Base-by-base conservation (phyloP, 2,113 vertebrate genomes). In the Edolisoma coerulescens region DNA sequence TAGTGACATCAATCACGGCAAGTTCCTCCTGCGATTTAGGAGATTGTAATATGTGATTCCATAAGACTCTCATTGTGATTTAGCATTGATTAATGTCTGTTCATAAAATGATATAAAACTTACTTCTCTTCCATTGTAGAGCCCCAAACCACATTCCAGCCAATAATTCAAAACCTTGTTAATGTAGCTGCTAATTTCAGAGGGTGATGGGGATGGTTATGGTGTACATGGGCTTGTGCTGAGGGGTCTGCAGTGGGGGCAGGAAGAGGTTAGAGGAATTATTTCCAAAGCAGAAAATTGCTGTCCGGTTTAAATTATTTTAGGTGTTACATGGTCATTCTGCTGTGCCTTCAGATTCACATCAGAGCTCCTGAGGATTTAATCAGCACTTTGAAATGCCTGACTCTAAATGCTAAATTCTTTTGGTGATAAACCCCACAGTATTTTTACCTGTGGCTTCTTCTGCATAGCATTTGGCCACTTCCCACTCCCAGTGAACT, bases 71-170 rank as follows among this genome's bases (percentile, higher is more conserved):
- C 95, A 75, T 60, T 93, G 94, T 95, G 94, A 97, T 96, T 84
- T 94, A 93, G 41, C 95, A 52, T 95, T 97, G 96, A 95, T 97
- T 95, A 94, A 97, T 97, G 65, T 15, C 83, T 2, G 1, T 90
- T 90, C 96, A 94, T 95, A 95, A 95, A 95, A 96, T 91, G 94
- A 77, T 81, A 96, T 94, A 96, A 96, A 95, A 94, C 95, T 95
- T 88, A 86, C 79, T 84, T 79, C 87, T 97, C 52, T 93, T 83
- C 83, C 90, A 92, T 73, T 41, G 86, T 68, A 42, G 75, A 76
- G 90, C 60, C 73, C 79, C 93, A 95, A 95, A 91, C 79, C 4
- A 0, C 92, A 56, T 68, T 70, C 68, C 93, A 91, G 74, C 50
- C 93, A 92, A 90, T 97, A 95, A 87, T 96, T 96, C 94, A 96